Percentiles rank a stretch among this genome's conserved stretches.
phyloP scores from a whole-genome alignment of 2,113 vertebrate species.

The Brachypteracias leptosomus region DNA sequence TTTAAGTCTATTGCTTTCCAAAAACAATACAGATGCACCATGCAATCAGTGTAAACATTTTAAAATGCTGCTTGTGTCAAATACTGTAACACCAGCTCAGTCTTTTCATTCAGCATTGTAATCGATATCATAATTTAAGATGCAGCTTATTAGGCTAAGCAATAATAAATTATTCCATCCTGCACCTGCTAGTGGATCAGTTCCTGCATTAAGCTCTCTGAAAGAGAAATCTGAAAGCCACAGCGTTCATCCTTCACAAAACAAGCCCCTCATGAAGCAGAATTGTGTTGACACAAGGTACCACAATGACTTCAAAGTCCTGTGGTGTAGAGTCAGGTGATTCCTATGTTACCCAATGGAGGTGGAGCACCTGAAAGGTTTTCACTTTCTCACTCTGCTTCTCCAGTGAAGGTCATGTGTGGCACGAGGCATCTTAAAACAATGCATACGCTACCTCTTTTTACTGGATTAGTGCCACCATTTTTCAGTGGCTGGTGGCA shows the following conservation, averaged over 20 bases:
- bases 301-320: accelerated
- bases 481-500: background rate
- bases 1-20: constrained; percentile 18
- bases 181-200: background rate
- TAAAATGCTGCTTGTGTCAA: constrained; percentile 11
- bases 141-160: constrained; percentile 32
- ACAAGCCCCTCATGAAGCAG: background rate
- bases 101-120: constrained; percentile 28
- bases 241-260: background rate
- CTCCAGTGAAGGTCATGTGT: background rate
- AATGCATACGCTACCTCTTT: background rate
- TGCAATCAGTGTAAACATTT: constrained; percentile 13
- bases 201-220: background rate
- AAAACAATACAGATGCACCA: constrained; percentile 3
- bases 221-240: background rate
- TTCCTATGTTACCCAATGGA: background rate
- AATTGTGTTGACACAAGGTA: background rate
- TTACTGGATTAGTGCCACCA: background rate
- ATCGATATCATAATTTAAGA: constrained; percentile 34
- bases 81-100: background rate
- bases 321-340: background rate
- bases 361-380: background rate
- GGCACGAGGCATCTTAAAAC: background rate
- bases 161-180: constrained; percentile 18
- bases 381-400: background rate